Evolutionary conservation across 2,113 vertebrate species (phyloP).

Genomic region (Pygathrix nemaeus): DNA sequence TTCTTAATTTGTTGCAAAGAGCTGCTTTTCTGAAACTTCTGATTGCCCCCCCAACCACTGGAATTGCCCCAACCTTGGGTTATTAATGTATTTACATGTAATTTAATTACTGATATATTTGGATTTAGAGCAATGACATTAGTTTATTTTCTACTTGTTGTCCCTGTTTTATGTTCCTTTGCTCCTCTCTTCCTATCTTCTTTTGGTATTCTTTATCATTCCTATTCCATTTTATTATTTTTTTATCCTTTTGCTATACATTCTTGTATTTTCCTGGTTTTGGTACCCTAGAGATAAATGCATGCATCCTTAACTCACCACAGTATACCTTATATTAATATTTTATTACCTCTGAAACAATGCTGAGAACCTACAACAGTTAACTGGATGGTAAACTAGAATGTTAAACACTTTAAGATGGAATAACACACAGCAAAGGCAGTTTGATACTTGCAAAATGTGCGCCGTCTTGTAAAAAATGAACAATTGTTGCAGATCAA

Average conservation of each 20-base stretch:
- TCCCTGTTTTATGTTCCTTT: not conserved
- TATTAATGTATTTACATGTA: not conserved
- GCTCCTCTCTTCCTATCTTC: not conserved
- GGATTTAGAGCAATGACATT: not conserved
- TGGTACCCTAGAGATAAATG: too few species aligned
- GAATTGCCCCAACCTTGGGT: not conserved
- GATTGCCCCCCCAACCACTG: not conserved
- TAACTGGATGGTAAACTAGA: not conserved
- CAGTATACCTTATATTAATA: not conserved
- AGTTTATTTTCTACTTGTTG: not conserved
- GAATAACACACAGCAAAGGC: not conserved
- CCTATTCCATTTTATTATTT: not conserved
- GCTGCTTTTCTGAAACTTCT: not conserved
- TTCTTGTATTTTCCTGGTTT: not conserved
- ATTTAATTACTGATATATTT: not conserved
- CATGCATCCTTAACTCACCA: not conserved
- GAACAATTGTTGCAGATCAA: too few species aligned
- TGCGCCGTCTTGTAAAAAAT: not conserved
- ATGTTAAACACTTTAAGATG: not conserved
- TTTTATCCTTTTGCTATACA: not conserved
- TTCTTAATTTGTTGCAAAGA: not conserved
- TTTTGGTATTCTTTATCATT: not conserved
- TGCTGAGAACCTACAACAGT: not conserved
- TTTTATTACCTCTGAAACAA: not conserved
- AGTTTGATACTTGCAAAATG: not conserved